These are phyloP conservation scores for Andricus grossulariae DNA, from an alignment of 1,140 invertebrate species.

Conservation along the genomic window DNA sequence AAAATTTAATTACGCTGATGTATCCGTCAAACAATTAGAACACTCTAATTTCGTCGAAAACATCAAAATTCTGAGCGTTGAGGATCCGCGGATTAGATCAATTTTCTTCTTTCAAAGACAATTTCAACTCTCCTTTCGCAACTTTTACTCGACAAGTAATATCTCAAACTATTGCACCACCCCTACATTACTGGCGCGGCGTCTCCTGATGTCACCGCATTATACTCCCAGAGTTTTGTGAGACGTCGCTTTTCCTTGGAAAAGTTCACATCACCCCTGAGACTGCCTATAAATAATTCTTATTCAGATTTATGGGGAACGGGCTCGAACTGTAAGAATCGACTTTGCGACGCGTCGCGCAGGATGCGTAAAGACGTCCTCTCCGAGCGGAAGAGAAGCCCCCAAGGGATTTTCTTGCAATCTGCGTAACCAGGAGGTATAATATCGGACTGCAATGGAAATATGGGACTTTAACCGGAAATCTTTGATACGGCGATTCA, in stretches of 20 bases:
- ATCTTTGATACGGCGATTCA: background rate
- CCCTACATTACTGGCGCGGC: conserved; percentile 46
- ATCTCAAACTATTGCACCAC: conserved; percentile 45
- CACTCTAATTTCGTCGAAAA: too few relatives aligned
- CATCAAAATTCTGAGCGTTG: too few relatives aligned
- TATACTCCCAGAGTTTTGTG: conserved; percentile 37
- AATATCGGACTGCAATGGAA: background rate
- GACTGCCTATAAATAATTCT: conserved; percentile 66
- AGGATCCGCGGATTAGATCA: background rate
- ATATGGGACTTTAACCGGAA: background rate
- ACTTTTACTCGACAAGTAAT: conserved; percentile 52
- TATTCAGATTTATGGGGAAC: conserved; percentile 65
- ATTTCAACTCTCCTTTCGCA: conserved; percentile 36
- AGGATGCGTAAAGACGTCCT: background rate
- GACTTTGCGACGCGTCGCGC: conserved; percentile 38
- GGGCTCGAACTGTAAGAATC: conserved; percentile 47
- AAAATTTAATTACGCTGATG: too few relatives aligned
- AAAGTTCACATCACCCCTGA: conserved; percentile 57
- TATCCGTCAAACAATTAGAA: too few relatives aligned
- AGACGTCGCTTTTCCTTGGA: conserved; percentile 34
- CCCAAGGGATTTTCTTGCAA: background rate
- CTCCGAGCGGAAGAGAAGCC: background rate
- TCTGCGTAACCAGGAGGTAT: background rate
- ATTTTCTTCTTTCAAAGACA: conserved; percentile 33
- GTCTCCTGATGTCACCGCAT: conserved; percentile 38